Evolutionary conservation across 2,888 invertebrate genomes (phyloP).

Genomic region (Leucania comma): DNA sequence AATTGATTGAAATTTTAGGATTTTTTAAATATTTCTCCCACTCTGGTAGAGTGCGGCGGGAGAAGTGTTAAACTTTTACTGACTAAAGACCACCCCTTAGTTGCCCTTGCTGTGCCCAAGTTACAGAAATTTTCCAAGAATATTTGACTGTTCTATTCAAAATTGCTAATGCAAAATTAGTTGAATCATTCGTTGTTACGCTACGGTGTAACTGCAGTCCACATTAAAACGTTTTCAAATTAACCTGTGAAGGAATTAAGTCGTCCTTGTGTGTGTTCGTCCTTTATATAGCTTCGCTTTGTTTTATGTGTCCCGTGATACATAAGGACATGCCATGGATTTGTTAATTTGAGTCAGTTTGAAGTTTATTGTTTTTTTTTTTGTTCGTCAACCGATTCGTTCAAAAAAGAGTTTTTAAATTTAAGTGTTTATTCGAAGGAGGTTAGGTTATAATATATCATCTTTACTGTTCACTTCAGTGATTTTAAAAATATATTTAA

Average conservation of each 20-base stretch:
- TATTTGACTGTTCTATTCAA: no score
- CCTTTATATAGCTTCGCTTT: conserved; percentile 53
- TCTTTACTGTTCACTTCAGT: neutral
- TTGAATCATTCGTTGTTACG: conserved; percentile 18
- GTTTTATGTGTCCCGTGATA: conserved; percentile 50
- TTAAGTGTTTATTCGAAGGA: neutral
- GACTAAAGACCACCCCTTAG: no score
- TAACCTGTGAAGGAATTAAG: conserved; percentile 77
- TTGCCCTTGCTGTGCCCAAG: no score
- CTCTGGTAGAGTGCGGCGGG: no score
- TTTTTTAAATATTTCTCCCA: no score
- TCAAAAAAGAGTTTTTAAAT: neutral
- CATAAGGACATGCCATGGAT: conserved; percentile 27
- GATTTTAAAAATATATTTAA: neutral
- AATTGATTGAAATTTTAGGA: no score
- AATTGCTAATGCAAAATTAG: no score
- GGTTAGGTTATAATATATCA: neutral
- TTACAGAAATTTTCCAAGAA: no score
- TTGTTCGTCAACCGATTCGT: neutral
- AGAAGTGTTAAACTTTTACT: no score
- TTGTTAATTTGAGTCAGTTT: conserved; percentile 18
- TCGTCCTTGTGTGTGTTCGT: conserved; percentile 56
- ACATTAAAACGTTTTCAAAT: conserved; percentile 71
- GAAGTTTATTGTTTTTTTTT: conserved; percentile 8
- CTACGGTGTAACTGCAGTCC: conserved; percentile 63